phyloP scores from a whole-genome alignment of 2,888 invertebrate species.

The Eristalis tenax region DNA sequence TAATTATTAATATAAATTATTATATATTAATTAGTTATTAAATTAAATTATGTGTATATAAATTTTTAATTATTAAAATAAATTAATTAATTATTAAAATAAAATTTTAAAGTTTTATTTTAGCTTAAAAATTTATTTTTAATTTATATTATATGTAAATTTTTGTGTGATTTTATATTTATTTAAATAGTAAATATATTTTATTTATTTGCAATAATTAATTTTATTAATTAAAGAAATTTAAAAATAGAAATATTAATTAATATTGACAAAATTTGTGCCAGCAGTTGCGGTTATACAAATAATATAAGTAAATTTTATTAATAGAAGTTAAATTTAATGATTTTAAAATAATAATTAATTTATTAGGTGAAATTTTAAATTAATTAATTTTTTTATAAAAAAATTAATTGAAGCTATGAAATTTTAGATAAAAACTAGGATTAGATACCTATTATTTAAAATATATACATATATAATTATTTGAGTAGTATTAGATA shows the following conservation, averaged over 20 bases:
- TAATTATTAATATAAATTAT: slow-evolving; percentile 30
- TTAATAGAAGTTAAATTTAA: slow-evolving; percentile 79
- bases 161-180: slow-evolving; percentile 81
- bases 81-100: no score
- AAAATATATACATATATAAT: no score
- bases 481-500: no score
- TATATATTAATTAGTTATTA: slow-evolving; percentile 18
- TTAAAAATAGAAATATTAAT: slow-evolving; percentile 84
- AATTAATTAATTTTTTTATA: slow-evolving; percentile 79
- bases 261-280: slow-evolving; percentile 85
- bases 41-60: slow-evolving; percentile 65
- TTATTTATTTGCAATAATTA: slow-evolving; percentile 81
- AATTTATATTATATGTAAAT: slow-evolving; percentile 84
- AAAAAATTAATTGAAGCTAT: slow-evolving; percentile 82
- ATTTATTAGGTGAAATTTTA: no score
- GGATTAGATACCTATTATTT: no score
- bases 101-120: no score
- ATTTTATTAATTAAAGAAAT: slow-evolving; percentile 84
- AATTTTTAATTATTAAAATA: slow-evolving; percentile 58
- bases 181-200: slow-evolving; percentile 82
- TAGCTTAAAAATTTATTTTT: slow-evolving; percentile 82
- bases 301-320: slow-evolving; percentile 83
- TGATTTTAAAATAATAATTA: slow-evolving; percentile 78
- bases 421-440: slow-evolving; percentile 81
- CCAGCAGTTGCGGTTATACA: slow-evolving; percentile 88